Percentiles rank a stretch among this genome's conserved stretches.
Conservation (phyloP, 2,113 vertebrate genomes). For the western clawed frog (Xenopus tropicalis) region DNA sequence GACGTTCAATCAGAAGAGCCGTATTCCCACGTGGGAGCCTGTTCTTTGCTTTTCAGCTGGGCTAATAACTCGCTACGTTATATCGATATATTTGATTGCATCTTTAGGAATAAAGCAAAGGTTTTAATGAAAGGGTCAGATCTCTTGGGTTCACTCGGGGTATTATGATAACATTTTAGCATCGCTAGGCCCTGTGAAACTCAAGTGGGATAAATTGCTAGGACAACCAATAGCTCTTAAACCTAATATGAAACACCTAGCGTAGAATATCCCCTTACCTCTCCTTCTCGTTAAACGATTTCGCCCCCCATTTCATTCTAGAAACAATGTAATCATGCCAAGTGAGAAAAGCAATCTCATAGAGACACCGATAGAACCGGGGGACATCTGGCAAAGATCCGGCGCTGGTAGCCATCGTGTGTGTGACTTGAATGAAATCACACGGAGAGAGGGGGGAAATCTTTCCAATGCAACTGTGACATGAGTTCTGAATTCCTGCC, state of each 20-base stretch:
- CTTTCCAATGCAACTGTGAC: too few relatives aligned
- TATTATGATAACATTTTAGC: not conserved
- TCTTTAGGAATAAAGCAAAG: not conserved
- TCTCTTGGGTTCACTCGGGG: not conserved
- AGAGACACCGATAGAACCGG: not conserved
- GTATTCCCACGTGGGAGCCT: too few relatives aligned
- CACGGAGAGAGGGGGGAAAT: not conserved
- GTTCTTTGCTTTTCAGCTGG: too few relatives aligned
- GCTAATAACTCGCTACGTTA: too few relatives aligned
- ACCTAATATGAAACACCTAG: constrained; percentile 40
- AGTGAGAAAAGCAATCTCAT: constrained; percentile 18
- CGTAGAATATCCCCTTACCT: constrained; percentile 3
- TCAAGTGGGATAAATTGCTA: not conserved
- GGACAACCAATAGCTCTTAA: not conserved
- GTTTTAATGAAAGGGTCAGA: not conserved
- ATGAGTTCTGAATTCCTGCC: too few relatives aligned
- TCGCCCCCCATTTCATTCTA: not conserved
- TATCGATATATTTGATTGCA: not conserved
- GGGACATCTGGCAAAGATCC: constrained; percentile 4
- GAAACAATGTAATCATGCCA: not conserved
- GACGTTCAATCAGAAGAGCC: too few relatives aligned
- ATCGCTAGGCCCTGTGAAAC: not conserved
- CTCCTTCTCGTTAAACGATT: not conserved
- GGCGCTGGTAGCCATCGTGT: not conserved
- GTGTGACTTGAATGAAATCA: not conserved